Evolutionary conservation across 2,797 vertebrate genomes (phyloP), one percentile per base, ranked within the genome.

Genomic region (Clamator glandarius): DNA sequence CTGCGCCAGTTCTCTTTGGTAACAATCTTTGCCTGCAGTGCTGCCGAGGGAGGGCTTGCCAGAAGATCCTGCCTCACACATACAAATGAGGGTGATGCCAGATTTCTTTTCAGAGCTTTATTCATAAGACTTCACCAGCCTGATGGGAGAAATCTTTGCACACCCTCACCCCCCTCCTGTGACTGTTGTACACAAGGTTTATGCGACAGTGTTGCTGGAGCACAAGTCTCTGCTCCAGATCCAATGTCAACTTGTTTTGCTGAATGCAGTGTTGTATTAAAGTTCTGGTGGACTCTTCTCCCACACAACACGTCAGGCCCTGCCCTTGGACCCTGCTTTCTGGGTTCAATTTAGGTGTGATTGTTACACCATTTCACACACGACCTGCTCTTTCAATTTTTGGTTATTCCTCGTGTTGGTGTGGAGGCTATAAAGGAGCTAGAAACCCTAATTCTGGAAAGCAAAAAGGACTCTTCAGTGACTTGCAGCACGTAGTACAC

Each of bases 401-500:
- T 8, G 2, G 18, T 39, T 17, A 16, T 13, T 15, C 36, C 11
- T 3, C 1, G 26, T 14, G 10, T 4, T 73, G 41, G n/a, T 51
- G 19, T 18, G 51, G 42, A 29, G 31, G 36, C 54, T 19, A 29
- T 7, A n/a, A 72, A 74, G 62, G 17, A 73, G 23, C 25, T n/a
- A 48, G 50, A 5, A 14, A n/a, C 20, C 20, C n/a, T 36, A 6
- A 8, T 67, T 61, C 59, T 51, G 9, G 29, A 46, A 78, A 84
- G 76, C 67, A 36, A 50, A 62, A 28, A 9, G 6, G 8, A 6
- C 13, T 69, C 63, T 18, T 21, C 4, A 9, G 35, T 12, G 28
- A 26, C 6, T 61, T 8, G 2, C 2, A 16, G 41, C 1, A 5
- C 1, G 4, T 7, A 11, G 25, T 9, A 3, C 2, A 17, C 3